phyloP scores from a whole-genome alignment of 2,888 invertebrate genomes.

The Smittia sp. region DNA sequence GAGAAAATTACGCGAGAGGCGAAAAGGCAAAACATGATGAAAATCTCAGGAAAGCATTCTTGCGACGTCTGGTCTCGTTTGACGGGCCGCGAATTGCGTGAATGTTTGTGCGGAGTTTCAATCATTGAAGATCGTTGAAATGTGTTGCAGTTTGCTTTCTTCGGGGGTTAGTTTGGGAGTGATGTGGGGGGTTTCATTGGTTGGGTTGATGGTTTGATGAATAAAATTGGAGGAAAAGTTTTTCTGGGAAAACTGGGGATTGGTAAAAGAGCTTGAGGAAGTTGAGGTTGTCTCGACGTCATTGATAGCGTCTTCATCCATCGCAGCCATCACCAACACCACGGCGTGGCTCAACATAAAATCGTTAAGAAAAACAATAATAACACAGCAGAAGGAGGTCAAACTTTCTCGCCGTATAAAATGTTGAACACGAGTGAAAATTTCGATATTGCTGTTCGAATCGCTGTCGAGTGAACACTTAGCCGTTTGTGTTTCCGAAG shows the following conservation, averaged over 20 bases:
- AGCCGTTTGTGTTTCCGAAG: conserved; percentile 1
- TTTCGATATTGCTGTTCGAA: conserved; percentile 32
- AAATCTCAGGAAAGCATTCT: conserved; percentile 15
- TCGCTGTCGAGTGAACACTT: conserved; percentile 31
- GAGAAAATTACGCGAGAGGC: conserved; percentile 3
- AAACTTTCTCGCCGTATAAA: conserved; percentile 40
- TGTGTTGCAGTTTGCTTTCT: conserved; percentile 25
- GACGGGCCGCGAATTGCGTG: conserved; percentile 2
- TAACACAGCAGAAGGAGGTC: conserved; percentile 37
- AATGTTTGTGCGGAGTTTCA: not conserved
- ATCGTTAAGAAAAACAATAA: conserved; percentile 38
- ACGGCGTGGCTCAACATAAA: not conserved
- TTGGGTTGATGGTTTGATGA: too few relatives aligned
- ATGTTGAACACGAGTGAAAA: conserved; percentile 30
- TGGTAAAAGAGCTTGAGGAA: too few relatives aligned
- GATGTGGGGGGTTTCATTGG: not conserved
- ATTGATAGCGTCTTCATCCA: not conserved
- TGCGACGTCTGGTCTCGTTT: conserved; percentile 28
- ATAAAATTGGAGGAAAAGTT: not conserved
- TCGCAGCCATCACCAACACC: conserved; percentile 1
- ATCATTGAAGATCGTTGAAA: not conserved
- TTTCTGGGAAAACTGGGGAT: too few relatives aligned
- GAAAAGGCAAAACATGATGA: conserved; percentile 15
- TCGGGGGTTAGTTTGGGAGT: not conserved
- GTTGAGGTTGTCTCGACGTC: not conserved